Evolutionary conservation across 2,797 vertebrate species (phyloP), one percentile per base, ranked within the genome.

Genomic region (Etheostoma nigrum): DNA sequence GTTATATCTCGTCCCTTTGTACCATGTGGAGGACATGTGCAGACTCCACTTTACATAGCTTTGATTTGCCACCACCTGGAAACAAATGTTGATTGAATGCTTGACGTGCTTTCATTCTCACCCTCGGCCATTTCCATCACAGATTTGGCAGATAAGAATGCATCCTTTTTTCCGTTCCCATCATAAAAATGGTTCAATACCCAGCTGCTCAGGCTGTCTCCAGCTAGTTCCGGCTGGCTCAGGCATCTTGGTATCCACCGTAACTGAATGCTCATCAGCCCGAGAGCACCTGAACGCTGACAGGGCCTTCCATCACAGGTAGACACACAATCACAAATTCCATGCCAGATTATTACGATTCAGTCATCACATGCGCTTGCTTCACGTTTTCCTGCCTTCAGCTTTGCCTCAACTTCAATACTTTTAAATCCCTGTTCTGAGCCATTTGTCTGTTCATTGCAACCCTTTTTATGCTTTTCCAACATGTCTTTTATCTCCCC

Each of bases 351-450:
- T 93, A 93, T 94, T 93, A 91, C 77, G 54, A 87, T 82, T 73
- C 90, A 92, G 93, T 94, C 89, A 92, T 94, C 93, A 93, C 81
- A 85, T 54, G 80, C 12, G n/a, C 78, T 85, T 64, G 71, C 27
- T 55, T 76, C 45, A 12, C 42, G 65, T 80, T 75, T 67, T 55
- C 66, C 64, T 68, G 76, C 81, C 69, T 66, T 88, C 75, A 81
- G 86, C 86, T 76, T 78, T 11, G 15, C 73, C 77, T 81, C 80
- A 82, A 65, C 87, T 75, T 80, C 85, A 67, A 15, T 67, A 51
- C 78, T 87, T 88, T 89, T 68, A 83, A 76, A 84, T 81, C 76
- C 83, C 53, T 25, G 54, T 81, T 57, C 78, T 86, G 74, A 77
- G 70, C 67, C 79, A 79, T 91, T 89, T 55, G 76, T 85, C 84